A percentile compares a stretch with the other conserved stretches of the same genome.
phyloP scores from a whole-genome alignment of 2,888 invertebrate genomes.

The Dryobotodes eremita region DNA sequence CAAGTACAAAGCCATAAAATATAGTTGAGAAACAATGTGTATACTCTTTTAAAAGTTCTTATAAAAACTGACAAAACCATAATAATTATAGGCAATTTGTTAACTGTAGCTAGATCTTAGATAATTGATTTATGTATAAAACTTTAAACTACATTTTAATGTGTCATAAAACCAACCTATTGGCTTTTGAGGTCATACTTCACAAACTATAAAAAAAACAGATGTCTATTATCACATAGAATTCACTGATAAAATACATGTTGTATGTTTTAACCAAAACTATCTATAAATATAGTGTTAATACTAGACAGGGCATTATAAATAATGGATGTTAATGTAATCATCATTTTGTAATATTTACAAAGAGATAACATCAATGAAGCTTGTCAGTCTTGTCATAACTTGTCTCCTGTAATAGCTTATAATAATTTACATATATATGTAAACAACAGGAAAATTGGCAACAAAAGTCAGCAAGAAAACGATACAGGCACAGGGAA shows the following conservation, averaged over 20 bases:
- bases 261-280: slow-evolving; percentile 4
- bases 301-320: slow-evolving; percentile 1
- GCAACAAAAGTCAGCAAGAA: slow-evolving; percentile 22
- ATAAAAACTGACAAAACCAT: background rate
- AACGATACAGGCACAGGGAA: slow-evolving; percentile 21
- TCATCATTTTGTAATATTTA: slow-evolving; percentile 45
- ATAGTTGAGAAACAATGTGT: background rate
- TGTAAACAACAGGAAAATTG: slow-evolving; percentile 57
- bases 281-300: slow-evolving; percentile 21
- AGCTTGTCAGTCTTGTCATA: slow-evolving; percentile 17
- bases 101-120: background rate
- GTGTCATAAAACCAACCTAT: slow-evolving; percentile 20
- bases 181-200: slow-evolving; percentile 25
- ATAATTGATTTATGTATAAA: slow-evolving; percentile 3
- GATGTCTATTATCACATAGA: background rate
- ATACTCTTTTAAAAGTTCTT: background rate
- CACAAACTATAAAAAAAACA: slow-evolving; percentile 23
- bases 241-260: slow-evolving; percentile 7
- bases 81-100: background rate
- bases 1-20: background rate
- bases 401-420: slow-evolving; percentile 1
- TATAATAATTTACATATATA: slow-evolving; percentile 38
- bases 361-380: slow-evolving; percentile 42
- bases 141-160: background rate
- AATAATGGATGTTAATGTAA: slow-evolving; percentile 31